Percentiles rank a stretch among this genome's conserved stretches.
These are phyloP conservation scores for Drosophila oshimai DNA, from an alignment of 1,140 invertebrate species.

Conservation along the genomic window DNA sequence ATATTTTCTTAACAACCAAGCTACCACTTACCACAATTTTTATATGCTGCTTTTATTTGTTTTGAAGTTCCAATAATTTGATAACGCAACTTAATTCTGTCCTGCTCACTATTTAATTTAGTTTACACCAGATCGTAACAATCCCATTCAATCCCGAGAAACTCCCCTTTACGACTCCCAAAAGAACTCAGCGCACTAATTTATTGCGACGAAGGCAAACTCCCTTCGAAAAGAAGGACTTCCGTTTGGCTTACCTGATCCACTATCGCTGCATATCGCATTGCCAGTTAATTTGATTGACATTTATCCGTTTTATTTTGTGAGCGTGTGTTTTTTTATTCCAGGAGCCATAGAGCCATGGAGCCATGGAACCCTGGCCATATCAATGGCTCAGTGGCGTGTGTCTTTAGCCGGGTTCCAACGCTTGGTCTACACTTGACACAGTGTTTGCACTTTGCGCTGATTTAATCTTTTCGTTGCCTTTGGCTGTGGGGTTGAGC, in stretches of 20 bases:
- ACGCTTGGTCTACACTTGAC: slow-evolving; percentile 62
- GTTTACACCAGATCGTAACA: not conserved
- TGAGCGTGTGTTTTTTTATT: not conserved
- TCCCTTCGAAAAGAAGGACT: not conserved
- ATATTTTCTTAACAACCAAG: too few relatives aligned
- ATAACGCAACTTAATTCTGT: not conserved
- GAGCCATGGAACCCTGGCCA: slow-evolving; percentile 8
- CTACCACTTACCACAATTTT: too few relatives aligned
- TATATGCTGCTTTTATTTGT: too few relatives aligned
- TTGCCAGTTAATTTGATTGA: slow-evolving; percentile 72
- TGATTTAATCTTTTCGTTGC: slow-evolving; percentile 71
- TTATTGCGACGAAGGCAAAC: slow-evolving; percentile 3
- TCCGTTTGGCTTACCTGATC: not conserved
- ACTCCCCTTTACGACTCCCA: not conserved
- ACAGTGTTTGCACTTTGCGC: slow-evolving; percentile 75
- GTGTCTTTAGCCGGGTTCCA: slow-evolving; percentile 29
- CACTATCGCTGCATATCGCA: slow-evolving; percentile 61
- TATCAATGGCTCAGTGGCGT: slow-evolving; percentile 53
- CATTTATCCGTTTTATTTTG: slow-evolving; percentile 66
- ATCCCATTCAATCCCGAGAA: slow-evolving; percentile 2
- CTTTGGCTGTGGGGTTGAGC: slow-evolving; percentile 48
- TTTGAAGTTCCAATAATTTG: not conserved
- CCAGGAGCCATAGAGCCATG: slow-evolving; percentile 6
- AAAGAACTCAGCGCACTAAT: slow-evolving; percentile 1
- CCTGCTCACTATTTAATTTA: not conserved